Base-by-base conservation (phyloP, 1,140 invertebrate species). In the Conopomorpha cramerella region DNA sequence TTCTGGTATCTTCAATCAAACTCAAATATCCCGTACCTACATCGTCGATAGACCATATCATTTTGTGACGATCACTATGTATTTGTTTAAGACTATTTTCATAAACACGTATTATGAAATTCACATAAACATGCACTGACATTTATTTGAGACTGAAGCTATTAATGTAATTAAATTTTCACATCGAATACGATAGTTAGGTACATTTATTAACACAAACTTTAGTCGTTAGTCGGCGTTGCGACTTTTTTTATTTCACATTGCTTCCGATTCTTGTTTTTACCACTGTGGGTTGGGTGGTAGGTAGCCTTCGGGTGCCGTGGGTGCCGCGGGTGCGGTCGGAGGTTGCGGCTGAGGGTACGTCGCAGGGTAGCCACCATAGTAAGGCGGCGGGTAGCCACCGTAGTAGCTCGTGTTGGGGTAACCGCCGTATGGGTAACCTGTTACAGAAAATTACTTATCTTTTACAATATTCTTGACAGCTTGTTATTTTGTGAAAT, bases 211-310 rank as follows among this genome's bases (percentile, higher is more conserved):
- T 23, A 10, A 4, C 19, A 23, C 10, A 23, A 23, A 23, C 4
- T 6, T 23, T 23, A 23, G 10, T 23, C 10, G 4, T 10, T 4
- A 4, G 10, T 23, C n/a, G n/a, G n/a, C n/a, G 19, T 23, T 10
- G 10, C 10, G 4, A 23, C 19, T 23, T 23, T 23, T 23, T 23
- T 23, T 10, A 23, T 10, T 23, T 23, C 19, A 23, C 19, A 23
- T 4, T 10, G 10, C 19, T 23, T 23, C 10, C 31, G 8, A 12
- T n/a, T 36, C 12, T 36, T 12, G 2, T 14, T 23, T 19, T 56
- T 65, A 77, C 67, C 71, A 72, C 54, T 72, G 70, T 6, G 57
- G 63, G 46, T 76, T 82, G 55, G 38, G 78, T 51, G 68, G 81
- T 61, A 48, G 68, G 70, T 41, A 81, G 59, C 67, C 67, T 31